Percentiles rank a stretch among this genome's conserved stretches.
phyloP scores from a whole-genome alignment of 92 coral and sea anemone genomes.

The Epizoanthus rinbou region DNA sequence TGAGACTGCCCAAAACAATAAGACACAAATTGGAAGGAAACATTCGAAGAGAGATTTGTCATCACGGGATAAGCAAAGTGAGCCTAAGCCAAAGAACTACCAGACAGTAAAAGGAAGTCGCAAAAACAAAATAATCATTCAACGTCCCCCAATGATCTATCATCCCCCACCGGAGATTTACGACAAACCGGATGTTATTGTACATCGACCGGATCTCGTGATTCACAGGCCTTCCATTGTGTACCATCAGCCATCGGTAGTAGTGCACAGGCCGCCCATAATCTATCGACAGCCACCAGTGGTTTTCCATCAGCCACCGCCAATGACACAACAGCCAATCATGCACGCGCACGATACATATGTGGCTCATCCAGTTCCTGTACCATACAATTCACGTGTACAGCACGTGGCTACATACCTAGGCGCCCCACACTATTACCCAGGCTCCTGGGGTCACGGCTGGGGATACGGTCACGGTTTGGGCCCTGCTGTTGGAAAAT shows the following conservation, averaged over 20 bases:
- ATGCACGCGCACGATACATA: constrained; percentile 78
- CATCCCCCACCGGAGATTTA: constrained; percentile 95
- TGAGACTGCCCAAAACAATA: not conserved
- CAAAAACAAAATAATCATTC: constrained; percentile 69
- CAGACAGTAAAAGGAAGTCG: constrained; percentile 50
- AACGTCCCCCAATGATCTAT: constrained; percentile 80
- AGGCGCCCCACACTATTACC: constrained; percentile 79
- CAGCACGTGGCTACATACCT: constrained; percentile 66
- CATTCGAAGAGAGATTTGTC: constrained; percentile 23
- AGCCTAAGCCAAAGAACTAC: not conserved
- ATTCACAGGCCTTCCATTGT: constrained; percentile 85
- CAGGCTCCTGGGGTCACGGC: constrained; percentile 68
- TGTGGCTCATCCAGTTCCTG: constrained; percentile 62
- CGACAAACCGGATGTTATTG: constrained; percentile 75
- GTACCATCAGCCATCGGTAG: constrained; percentile 84
- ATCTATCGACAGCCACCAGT: constrained; percentile 83
- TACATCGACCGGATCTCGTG: constrained; percentile 88
- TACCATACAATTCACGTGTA: constrained; percentile 53
- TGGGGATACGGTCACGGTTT: constrained; percentile 24
- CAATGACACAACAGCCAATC: constrained; percentile 78
- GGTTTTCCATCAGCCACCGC: constrained; percentile 90
- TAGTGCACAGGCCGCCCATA: constrained; percentile 86
- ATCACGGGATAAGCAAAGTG: not conserved
- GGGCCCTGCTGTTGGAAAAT: constrained; percentile 54
- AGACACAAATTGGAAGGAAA: not conserved